These are phyloP conservation scores for Ecliptopera silaceata DNA, from an alignment of 2,888 invertebrate species.

Conservation along the genomic window DNA sequence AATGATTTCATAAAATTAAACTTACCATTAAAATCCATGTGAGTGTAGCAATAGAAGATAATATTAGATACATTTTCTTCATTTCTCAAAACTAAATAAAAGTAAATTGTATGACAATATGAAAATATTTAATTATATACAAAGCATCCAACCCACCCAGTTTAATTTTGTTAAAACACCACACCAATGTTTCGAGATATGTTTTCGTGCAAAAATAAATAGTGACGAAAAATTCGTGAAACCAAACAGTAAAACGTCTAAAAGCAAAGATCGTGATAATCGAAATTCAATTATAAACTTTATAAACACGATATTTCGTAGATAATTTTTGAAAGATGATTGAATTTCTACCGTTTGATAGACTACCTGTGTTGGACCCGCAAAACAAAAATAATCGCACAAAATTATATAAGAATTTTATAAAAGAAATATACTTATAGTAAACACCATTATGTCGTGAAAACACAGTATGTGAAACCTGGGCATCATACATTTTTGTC, in stretches of 20 bases:
- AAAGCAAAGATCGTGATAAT: slow-evolving; percentile 11
- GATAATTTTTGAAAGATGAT: background rate
- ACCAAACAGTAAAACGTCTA: slow-evolving; percentile 14
- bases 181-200: slow-evolving; percentile 27
- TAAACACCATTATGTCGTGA: too few species aligned
- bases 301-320: too few species aligned
- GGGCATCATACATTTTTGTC: too few species aligned
- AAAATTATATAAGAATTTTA: too few species aligned
- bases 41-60: background rate
- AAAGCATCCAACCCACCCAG: slow-evolving; percentile 31
- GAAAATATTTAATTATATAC: slow-evolving; percentile 15
- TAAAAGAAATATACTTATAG: too few species aligned
- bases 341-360: slow-evolving; percentile 17
- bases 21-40: slow-evolving; percentile 8
- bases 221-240: slow-evolving; percentile 20
- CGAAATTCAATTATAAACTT: slow-evolving; percentile 20
- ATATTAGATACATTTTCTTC: slow-evolving; percentile 2
- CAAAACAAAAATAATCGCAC: too few species aligned
- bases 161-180: slow-evolving; percentile 37
- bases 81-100: background rate
- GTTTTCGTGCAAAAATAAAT: slow-evolving; percentile 24
- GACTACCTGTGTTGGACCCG: slow-evolving; percentile 15
- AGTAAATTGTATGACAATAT: slow-evolving; percentile 11
- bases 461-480: too few species aligned
- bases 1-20: slow-evolving; percentile 8